Base-by-base conservation (phyloP, 2,113 vertebrate species). In the Hemichromis elongatus region DNA sequence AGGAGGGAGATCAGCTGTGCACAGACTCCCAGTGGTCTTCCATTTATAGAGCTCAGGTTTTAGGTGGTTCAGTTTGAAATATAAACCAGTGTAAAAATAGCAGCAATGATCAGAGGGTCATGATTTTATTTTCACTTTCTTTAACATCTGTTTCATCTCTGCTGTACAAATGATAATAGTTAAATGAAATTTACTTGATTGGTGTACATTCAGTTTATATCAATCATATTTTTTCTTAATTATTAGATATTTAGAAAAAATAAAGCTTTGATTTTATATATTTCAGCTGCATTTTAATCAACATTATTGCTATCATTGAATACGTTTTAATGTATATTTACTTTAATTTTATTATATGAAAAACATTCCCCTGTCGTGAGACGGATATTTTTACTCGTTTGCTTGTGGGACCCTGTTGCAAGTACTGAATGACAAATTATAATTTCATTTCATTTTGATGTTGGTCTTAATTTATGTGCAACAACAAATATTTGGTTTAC, bases 21-120 rank as follows among this genome's bases (percentile, higher is more conserved):
- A 52, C 70, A 75, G 26, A 75, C 45, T 75, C 45, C 70, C 70
- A 52, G 70, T 9, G 70, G 70, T 52, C 16, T 52, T 75, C 68
- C 70, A 75, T 75, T 75, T 52, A 52, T 75, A 52, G 70, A 52
- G 70, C 45, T n/a, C 26, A 52, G 45, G 70, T 75, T 75, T 30
- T 50, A 75, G 70, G 26, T 7, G 4, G 70, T 75, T 52, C 70
- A n/a, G 26, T 52, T 50, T 52, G 70, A 75, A 75, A 75, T 52
- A 52, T 52, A 75, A 75, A 75, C 45, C 70, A 75, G 70, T 52
- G 18, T 50, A 75, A 75, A 26, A 75, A 75, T 75, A 33, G 70
- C 26, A 75, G 26, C 42, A 52, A 75, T 1, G 45, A 75, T 52
- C 45, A 33, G 26, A 52, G 70, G 70, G 70, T 50, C 26, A 52